Percentiles rank a stretch among this genome's conserved stretches.
phyloP scores from a whole-genome alignment of 2,888 invertebrate species.

The Ophion ventricosus region DNA sequence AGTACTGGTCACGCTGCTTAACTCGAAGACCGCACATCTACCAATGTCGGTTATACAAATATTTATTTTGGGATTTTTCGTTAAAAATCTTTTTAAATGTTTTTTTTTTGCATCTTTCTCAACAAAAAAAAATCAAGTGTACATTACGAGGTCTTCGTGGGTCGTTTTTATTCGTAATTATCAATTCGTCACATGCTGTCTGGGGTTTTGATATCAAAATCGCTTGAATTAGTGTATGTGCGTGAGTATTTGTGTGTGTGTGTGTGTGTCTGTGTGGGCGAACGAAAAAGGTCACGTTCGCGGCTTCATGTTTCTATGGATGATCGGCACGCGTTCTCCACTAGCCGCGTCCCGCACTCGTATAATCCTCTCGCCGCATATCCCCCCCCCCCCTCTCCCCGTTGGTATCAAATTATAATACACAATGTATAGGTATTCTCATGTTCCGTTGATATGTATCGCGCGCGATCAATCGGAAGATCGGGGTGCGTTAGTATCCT shows the following conservation, averaged over 20 bases:
- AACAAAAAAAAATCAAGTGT: neutral
- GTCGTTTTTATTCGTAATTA: too few species aligned
- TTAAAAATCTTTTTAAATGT: neutral
- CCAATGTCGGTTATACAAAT: too few species aligned
- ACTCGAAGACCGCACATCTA: too few species aligned
- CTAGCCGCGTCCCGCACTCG: constrained; percentile 6
- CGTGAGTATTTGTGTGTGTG: neutral
- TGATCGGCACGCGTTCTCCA: constrained; percentile 58
- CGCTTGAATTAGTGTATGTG: too few species aligned
- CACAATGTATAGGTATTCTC: constrained; percentile 23
- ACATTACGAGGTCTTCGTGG: too few species aligned
- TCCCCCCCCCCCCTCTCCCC: neutral
- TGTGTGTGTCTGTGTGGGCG: neutral
- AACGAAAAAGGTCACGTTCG: constrained; percentile 46
- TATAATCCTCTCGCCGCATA: constrained; percentile 1
- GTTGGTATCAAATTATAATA: constrained; percentile 39
- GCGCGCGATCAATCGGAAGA: constrained; percentile 21
- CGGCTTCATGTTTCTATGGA: constrained; percentile 52
- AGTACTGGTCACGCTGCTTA: too few species aligned
- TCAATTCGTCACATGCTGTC: too few species aligned
- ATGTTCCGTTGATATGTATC: constrained; percentile 24
- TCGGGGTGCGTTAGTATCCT: neutral
- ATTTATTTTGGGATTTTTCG: neutral
- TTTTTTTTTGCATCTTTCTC: too few species aligned
- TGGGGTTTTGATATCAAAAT: too few species aligned